Evolutionary conservation across 2,888 invertebrate species (phyloP), one percentile per base, ranked within the genome.

Genomic region (Hypomecis punctinalis): DNA sequence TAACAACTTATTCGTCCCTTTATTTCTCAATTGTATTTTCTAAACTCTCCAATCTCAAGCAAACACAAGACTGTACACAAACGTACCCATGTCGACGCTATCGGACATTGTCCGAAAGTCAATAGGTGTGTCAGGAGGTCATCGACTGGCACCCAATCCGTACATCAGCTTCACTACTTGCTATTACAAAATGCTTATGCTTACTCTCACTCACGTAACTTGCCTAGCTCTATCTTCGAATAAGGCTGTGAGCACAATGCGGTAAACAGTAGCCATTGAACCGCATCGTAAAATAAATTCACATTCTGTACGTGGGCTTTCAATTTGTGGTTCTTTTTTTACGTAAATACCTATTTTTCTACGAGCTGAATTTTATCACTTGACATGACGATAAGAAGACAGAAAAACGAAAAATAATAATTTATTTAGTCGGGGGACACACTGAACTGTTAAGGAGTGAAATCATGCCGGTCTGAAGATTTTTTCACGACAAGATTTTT

Each of bases 131-230:
- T 90, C 90, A 91, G 79, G 86, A 76, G 91, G 91, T 91, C 91
- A 89, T 88, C 88, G 89, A 86, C 91, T 89, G 88, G 71, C 80
- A 82, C 81, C 86, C 88, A 89, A 87, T 88, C 82, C 75, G 81
- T 86, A 88, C 90, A 91, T 90, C 90, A 88, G 37, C 60, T 54
- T 51, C 58, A 64, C 61, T 61, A 80, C 84, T 84, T 85, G 80
- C 81, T 82, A 86, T 91, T 91, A 88, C 90, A 88, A 91, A 91
- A 91, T 87, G 76, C 82, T 85, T 84, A 91, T 87, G 76, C 82
- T 85, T 84, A 86, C 88, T 84, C 88, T 87, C 83, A 81, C 84
- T 90, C 84, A 89, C 88, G 90, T 90, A 91, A 90, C 83, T 73
- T 76, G 59, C 53, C 62, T 47, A 56, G 60, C 66, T 57, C 33